phyloP scores from a whole-genome alignment of 2,797 vertebrate genomes.

The Alca torda region DNA sequence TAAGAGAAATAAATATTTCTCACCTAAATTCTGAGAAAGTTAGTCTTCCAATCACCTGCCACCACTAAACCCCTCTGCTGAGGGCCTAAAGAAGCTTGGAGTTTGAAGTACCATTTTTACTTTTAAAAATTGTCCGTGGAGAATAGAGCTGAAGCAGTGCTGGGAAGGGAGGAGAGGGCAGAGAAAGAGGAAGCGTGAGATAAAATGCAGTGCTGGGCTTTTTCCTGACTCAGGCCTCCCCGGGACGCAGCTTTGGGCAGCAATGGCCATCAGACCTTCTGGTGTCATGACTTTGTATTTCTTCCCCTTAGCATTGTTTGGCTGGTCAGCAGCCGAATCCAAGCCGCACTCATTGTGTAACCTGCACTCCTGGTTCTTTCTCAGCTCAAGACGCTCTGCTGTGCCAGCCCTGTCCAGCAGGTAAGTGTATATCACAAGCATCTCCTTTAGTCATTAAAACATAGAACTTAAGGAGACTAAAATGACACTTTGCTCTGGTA shows the following conservation, averaged over 20 bases:
- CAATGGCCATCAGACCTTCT: background rate
- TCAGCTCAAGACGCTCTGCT: conserved; percentile 67
- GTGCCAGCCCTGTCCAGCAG: conserved; percentile 82
- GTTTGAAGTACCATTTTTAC: background rate
- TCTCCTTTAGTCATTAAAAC: background rate
- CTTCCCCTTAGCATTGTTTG: conserved; percentile 63
- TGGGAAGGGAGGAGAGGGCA: background rate
- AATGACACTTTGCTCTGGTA: background rate
- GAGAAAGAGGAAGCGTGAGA: background rate
- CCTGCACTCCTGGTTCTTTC: conserved; percentile 75
- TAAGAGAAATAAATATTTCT: background rate
- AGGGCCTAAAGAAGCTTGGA: background rate
- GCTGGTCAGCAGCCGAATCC: conserved; percentile 78
- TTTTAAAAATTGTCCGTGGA: background rate
- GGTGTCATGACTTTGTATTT: background rate
- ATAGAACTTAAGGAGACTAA: background rate
- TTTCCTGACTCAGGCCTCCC: background rate
- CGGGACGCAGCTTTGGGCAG: background rate
- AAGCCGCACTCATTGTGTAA: conserved; percentile 67
- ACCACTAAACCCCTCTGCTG: background rate
- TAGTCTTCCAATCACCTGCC: background rate
- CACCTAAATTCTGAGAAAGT: background rate
- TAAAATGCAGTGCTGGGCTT: accelerated
- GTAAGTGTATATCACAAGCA: conserved; percentile 37
- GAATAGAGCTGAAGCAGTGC: background rate